A percentile compares a stretch with the other conserved stretches of the same genome.
phyloP scores from a whole-genome alignment of 1,140 invertebrate species.

The Aethina tumida region DNA sequence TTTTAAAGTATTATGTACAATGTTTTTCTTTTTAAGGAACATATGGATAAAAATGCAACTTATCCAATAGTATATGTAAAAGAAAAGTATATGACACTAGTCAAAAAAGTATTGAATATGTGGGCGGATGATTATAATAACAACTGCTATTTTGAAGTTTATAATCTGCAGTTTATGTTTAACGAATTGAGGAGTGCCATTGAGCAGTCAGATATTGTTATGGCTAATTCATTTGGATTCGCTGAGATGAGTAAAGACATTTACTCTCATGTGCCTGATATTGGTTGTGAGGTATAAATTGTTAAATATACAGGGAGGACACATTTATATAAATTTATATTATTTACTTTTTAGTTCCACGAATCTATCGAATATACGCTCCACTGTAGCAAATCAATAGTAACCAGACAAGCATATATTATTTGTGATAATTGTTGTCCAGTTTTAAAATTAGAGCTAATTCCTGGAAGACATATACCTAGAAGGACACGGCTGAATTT shows the following conservation, averaged over 20 bases:
- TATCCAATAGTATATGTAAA: constrained; percentile 43
- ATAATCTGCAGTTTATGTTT: constrained; percentile 44
- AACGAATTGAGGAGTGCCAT: constrained; percentile 36
- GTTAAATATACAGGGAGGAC: too few relatives aligned
- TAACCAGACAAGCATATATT: constrained; percentile 44
- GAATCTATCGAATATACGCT: too few relatives aligned
- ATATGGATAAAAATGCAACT: constrained; percentile 1
- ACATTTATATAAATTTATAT: too few relatives aligned
- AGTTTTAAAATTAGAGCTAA: constrained; percentile 33
- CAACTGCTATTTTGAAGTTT: constrained; percentile 36
- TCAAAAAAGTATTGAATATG: constrained; percentile 36
- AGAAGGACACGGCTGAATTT: too few relatives aligned
- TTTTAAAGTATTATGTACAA: background rate
- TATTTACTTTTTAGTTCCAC: too few relatives aligned
- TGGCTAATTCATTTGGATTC: constrained; percentile 34
- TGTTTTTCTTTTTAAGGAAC: background rate
- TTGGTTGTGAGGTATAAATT: constrained; percentile 42
- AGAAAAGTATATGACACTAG: constrained; percentile 31
- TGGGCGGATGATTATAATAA: constrained; percentile 34
- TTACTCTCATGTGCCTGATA: constrained; percentile 36
- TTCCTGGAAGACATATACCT: constrained; percentile 41
- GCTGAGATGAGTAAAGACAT: constrained; percentile 41
- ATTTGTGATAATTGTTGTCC: constrained; percentile 45
- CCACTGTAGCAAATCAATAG: constrained; percentile 42
- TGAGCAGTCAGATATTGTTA: constrained; percentile 27